Evolutionary conservation across 2,113 vertebrate species (phyloP).

Genomic region (Tachycineta bicolor): DNA sequence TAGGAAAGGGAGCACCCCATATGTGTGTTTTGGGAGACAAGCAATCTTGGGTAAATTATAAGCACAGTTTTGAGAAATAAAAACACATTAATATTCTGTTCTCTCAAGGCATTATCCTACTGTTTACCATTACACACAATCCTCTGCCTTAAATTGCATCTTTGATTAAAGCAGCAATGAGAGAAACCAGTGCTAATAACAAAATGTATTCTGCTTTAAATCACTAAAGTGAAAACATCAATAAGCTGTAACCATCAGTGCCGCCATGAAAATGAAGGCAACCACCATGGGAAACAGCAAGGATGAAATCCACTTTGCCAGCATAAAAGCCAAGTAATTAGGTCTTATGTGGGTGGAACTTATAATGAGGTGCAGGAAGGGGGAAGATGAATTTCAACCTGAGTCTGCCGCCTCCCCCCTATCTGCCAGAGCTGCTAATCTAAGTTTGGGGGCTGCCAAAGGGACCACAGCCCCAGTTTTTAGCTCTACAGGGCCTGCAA

Average conservation of each 20-base stretch:
- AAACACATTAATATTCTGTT: conserved; percentile 69
- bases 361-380: conserved; percentile 63
- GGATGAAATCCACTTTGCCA: conserved; percentile 67
- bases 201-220: conserved; percentile 70
- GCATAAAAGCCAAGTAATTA: conserved; percentile 70
- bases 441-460: not conserved
- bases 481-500: not conserved
- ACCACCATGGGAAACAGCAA: conserved; percentile 67
- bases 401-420: not conserved
- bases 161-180: conserved; percentile 68
- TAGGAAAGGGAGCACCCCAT: not conserved
- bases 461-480: not conserved
- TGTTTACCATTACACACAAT: conserved; percentile 66
- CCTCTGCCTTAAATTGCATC: conserved; percentile 62
- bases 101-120: conserved; percentile 65
- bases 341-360: conserved; percentile 66
- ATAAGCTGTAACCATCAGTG: conserved; percentile 64
- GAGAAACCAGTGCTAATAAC: conserved; percentile 64
- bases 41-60: conserved; percentile 33
- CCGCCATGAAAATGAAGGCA: conserved; percentile 69
- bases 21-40: not conserved
- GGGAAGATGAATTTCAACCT: conserved; percentile 38
- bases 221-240: conserved; percentile 71
- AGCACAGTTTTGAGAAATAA: conserved; percentile 60
- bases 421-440: not conserved